Evolutionary conservation across 2,797 vertebrate genomes (phyloP), one percentile per base, ranked within the genome.

Genomic region (Brachyalestes nurse): DNA sequence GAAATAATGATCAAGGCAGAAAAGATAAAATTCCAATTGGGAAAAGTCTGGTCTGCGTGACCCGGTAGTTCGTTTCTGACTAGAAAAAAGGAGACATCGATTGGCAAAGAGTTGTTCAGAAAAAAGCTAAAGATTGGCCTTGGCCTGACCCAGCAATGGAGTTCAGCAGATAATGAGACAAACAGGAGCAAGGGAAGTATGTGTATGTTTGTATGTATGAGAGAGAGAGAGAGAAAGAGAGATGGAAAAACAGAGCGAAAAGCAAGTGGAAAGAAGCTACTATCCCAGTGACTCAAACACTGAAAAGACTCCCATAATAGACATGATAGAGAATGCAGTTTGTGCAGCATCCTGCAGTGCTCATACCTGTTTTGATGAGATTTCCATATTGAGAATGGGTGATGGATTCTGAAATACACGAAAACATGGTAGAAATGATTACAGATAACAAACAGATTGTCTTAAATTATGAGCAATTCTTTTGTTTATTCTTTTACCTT

Each of bases 351-450:
- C 10, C 8, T 45, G 80, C 79, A 25, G 45, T 79, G 2, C 45
- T 70, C 85, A n/a, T 94, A 99, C 98, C 97, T 99, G 97, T 88
- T 99, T 99, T 61, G 96, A 94, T 55, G 98, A 98, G 77, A 99
- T 93, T 86, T 97, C 94, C 94, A 99, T 96, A 73, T 92, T 97
- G 4, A 96, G 92, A 85, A 99, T 95, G 66, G 92, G 86, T 0
- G 95, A 93, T 19, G 96, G 93, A 79, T 91, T 93, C 98, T 99
- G 92, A 65, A 93, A 94, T 83, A 34, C 47, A 49, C 80, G 69
- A 6, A 75, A 83, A 70, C 75, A 80, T 38, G 70, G 7, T 70
- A 34, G 40, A 70, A 64, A 21, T 58, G 2, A 58, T 57, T 4
- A 57, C 19, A 23, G 2, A 71, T 45, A 16, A 5, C 19, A 21